Conservation (phyloP, 2,888 invertebrate species). For the Pyrocoelia pectoralis region DNA sequence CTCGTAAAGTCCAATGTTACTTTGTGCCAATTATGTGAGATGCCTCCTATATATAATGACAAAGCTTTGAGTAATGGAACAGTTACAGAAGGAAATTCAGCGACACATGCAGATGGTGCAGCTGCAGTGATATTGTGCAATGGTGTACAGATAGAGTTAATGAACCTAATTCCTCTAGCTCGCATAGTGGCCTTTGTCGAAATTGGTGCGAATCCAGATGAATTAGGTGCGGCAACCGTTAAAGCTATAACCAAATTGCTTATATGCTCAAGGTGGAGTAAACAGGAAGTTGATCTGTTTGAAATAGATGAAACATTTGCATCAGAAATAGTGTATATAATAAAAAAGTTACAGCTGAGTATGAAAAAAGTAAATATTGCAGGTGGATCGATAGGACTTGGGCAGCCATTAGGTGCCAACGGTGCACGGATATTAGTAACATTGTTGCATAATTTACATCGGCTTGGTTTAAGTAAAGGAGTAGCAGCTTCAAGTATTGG, state of each 20-base stretch:
- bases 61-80: constrained; percentile 62
- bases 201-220: constrained; percentile 78
- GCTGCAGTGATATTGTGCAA: constrained; percentile 82
- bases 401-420: constrained; percentile 85
- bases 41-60: constrained; percentile 69
- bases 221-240: constrained; percentile 84
- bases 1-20: constrained; percentile 71
- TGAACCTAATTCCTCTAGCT: constrained; percentile 70
- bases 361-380: constrained; percentile 74
- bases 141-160: constrained; percentile 65
- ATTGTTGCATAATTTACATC: constrained; percentile 71
- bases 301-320: constrained; percentile 92
- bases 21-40: constrained; percentile 66
- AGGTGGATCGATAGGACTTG: constrained; percentile 84
- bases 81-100: constrained; percentile 82
- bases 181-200: constrained; percentile 79
- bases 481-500: constrained; percentile 83
- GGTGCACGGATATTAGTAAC: constrained; percentile 75
- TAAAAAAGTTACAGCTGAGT: constrained; percentile 70
- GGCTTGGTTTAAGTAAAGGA: constrained; percentile 71
- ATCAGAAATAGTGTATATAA: constrained; percentile 74
- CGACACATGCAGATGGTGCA: constrained; percentile 88
- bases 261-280: constrained; percentile 66
- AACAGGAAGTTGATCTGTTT: constrained; percentile 79
- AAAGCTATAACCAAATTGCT: constrained; percentile 74